Evolutionary conservation across 2,113 vertebrate species (phyloP).

Genomic region (Anser cygnoides): DNA sequence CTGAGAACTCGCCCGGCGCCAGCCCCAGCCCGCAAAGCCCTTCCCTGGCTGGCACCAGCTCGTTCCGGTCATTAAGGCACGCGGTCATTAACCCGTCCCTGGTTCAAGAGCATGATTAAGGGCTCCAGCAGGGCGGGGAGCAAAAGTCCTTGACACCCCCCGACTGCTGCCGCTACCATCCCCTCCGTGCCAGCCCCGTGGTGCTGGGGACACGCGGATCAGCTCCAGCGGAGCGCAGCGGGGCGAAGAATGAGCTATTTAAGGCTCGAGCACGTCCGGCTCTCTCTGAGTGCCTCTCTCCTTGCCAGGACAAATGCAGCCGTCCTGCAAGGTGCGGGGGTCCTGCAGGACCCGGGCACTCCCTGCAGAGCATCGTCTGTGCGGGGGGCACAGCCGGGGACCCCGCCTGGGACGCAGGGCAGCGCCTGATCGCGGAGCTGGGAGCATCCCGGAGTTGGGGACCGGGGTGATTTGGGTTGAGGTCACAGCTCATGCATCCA

Average conservation of each 20-base stretch:
- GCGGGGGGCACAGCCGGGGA: not conserved
- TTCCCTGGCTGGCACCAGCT: not conserved
- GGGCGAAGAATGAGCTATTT: accelerated
- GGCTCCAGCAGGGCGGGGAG: accelerated
- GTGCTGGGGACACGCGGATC: not conserved
- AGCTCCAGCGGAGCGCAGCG: not conserved
- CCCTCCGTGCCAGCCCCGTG: accelerated
- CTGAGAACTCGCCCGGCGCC: not conserved
- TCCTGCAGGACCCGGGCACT: accelerated
- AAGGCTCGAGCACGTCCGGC: accelerated
- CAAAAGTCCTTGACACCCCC: not conserved
- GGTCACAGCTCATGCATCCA: not conserved
- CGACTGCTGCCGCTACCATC: not conserved
- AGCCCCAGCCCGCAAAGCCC: accelerated
- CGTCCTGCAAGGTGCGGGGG: accelerated
- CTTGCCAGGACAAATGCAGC: not conserved
- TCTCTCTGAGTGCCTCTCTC: not conserved
- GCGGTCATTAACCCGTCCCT: not conserved
- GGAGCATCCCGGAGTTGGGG: accelerated
- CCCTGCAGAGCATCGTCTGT: not conserved
- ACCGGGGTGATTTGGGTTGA: not conserved
- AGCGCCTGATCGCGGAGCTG: not conserved
- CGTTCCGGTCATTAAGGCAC: not conserved
- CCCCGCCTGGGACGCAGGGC: not conserved
- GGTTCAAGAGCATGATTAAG: not conserved